phyloP scores from a whole-genome alignment of 2,888 invertebrate genomes.

The Hemithea aestivaria region DNA sequence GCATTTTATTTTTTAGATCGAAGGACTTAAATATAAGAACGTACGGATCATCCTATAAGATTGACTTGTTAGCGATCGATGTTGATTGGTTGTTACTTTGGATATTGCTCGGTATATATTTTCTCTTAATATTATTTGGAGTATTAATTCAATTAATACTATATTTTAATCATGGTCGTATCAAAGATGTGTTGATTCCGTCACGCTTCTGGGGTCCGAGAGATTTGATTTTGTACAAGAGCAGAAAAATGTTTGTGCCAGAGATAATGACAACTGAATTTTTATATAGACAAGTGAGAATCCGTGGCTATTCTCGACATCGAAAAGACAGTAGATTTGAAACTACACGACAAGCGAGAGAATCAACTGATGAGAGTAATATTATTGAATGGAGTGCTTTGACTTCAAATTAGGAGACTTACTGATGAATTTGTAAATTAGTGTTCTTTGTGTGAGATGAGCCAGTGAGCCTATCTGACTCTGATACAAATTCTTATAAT shows the following conservation, averaged over 20 bases:
- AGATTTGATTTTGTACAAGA: slow-evolving; percentile 54
- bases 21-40: slow-evolving; percentile 26
- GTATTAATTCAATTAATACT: slow-evolving; percentile 37
- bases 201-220: slow-evolving; percentile 58
- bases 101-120: slow-evolving; percentile 41
- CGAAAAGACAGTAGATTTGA: slow-evolving; percentile 1
- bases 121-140: slow-evolving; percentile 40
- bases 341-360: slow-evolving; percentile 5
- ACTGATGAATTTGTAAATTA: slow-evolving; percentile 32
- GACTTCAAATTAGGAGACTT: slow-evolving; percentile 42
- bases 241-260: slow-evolving; percentile 69
- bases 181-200: slow-evolving; percentile 39
- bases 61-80: slow-evolving; percentile 30
- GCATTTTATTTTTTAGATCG: slow-evolving; percentile 39
- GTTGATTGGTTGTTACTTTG: slow-evolving; percentile 43
- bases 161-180: slow-evolving; percentile 28
- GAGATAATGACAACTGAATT: slow-evolving; percentile 75
- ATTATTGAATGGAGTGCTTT: slow-evolving; percentile 44
- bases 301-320: slow-evolving; percentile 51
- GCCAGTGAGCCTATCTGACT: too few species aligned
- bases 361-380: slow-evolving; percentile 20
- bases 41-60: slow-evolving; percentile 35
- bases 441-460: too few species aligned
- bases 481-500: too few species aligned
- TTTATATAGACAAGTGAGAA: slow-evolving; percentile 66